Evolutionary conservation across 64 coral and sea anemone genomes (phyloP).

Genomic region (Porites lutea): DNA sequence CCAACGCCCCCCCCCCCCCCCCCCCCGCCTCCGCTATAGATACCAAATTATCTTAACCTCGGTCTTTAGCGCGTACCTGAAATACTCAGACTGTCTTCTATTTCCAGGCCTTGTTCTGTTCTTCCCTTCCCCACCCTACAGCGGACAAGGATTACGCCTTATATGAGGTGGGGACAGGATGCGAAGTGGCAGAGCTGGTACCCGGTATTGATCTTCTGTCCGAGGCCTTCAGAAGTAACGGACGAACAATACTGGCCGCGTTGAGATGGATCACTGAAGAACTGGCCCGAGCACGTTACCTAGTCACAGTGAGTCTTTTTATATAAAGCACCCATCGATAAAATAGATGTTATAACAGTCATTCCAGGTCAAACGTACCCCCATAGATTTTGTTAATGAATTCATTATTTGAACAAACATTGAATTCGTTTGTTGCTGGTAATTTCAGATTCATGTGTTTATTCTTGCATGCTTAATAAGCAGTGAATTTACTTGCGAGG

Average conservation of each 20-base stretch:
- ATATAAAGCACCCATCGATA: background rate
- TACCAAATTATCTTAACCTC: too few species aligned
- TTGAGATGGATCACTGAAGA: conserved; percentile 94
- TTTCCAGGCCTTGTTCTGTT: conserved; percentile 81
- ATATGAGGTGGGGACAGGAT: conserved; percentile 88
- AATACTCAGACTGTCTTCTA: background rate
- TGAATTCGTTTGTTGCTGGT: too few species aligned
- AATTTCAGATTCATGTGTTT: too few species aligned
- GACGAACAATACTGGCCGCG: conserved; percentile 78
- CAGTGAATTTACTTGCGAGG: too few species aligned
- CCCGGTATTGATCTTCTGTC: conserved; percentile 94
- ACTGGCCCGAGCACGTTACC: conserved; percentile 74
- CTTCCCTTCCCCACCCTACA: conserved; percentile 91
- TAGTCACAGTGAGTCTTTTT: conserved; percentile 49
- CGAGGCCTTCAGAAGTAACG: conserved; percentile 95
- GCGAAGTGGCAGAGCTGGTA: conserved; percentile 70
- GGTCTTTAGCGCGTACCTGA: too few species aligned
- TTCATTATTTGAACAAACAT: too few species aligned
- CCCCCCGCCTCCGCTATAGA: too few species aligned
- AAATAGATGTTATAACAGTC: too few species aligned
- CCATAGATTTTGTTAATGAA: too few species aligned
- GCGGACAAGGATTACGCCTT: conserved; percentile 91
- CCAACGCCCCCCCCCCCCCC: too few species aligned
- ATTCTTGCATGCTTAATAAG: too few species aligned
- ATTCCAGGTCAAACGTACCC: too few species aligned